Percentiles rank a stretch among this genome's conserved stretches.
Evolutionary conservation across 2,888 invertebrate genomes (phyloP).

Genomic region (Entomobrya multifasciata): DNA sequence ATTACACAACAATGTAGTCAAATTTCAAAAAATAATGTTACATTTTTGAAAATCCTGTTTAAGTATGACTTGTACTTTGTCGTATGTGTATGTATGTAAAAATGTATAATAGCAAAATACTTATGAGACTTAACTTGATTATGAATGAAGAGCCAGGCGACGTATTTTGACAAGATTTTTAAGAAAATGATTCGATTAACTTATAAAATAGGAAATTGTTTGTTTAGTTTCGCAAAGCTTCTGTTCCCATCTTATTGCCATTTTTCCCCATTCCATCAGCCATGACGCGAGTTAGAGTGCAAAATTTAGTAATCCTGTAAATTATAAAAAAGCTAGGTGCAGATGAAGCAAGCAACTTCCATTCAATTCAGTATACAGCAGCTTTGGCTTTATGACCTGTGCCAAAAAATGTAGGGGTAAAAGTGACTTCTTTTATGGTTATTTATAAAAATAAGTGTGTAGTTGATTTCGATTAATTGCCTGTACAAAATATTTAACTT

Average conservation of each 20-base stretch:
- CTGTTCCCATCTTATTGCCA: neutral
- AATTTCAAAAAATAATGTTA: constrained; percentile 5
- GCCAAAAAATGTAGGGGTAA: constrained; percentile 66
- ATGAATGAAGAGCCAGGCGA: neutral
- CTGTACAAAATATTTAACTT: neutral
- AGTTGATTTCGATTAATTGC: no score
- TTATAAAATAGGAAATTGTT: no score
- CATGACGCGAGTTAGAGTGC: constrained; percentile 1
- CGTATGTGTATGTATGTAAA: neutral
- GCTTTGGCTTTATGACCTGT: constrained; percentile 67
- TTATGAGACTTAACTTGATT: constrained; percentile 14
- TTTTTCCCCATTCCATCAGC: neutral
- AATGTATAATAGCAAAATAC: neutral
- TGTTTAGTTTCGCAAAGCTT: neutral
- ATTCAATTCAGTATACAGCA: constrained; percentile 42
- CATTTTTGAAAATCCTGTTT: neutral
- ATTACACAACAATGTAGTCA: constrained; percentile 3
- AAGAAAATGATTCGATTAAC: neutral
- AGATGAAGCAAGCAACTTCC: constrained; percentile 29
- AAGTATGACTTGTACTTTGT: neutral
- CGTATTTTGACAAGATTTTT: constrained; percentile 21
- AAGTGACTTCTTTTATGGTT: neutral
- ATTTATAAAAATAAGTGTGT: neutral
- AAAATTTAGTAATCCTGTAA: neutral
- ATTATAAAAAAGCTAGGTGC: neutral